Evolutionary conservation across 2,797 vertebrate genomes (phyloP).

Genomic region (Melanotaenia maccullochi): DNA sequence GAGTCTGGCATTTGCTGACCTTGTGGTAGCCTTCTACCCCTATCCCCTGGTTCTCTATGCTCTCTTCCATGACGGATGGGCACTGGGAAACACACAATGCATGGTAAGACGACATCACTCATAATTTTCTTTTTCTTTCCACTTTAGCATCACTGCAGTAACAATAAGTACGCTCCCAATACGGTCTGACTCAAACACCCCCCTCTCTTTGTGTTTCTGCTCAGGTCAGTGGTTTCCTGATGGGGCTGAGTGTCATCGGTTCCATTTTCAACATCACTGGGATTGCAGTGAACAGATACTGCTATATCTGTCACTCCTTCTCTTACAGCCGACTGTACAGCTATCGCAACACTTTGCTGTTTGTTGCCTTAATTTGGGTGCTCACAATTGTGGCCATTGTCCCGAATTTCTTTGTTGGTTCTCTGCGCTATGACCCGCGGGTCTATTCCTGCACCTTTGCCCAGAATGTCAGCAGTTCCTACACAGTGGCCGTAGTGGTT

Average conservation of each 20-base stretch:
- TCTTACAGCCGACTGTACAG: constrained; percentile 86
- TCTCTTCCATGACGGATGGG: constrained; percentile 85
- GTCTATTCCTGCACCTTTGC: constrained; percentile 89
- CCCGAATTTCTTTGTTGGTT: constrained; percentile 87
- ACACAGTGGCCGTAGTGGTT: constrained; percentile 85
- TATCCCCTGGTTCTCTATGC: constrained; percentile 85
- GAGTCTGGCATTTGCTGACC: constrained; percentile 84
- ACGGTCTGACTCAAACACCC: constrained; percentile 12
- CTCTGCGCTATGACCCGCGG: constrained; percentile 84
- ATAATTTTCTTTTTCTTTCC: not conserved
- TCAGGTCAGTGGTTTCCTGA: constrained; percentile 86
- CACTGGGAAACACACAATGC: constrained; percentile 84
- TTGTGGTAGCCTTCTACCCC: constrained; percentile 85
- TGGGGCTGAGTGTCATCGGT: constrained; percentile 88
- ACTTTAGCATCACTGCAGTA: constrained; percentile 2
- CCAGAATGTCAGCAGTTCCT: constrained; percentile 86
- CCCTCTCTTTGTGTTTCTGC: constrained; percentile 13
- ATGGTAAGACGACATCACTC: constrained; percentile 67
- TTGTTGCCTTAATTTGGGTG: constrained; percentile 86
- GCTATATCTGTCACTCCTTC: constrained; percentile 88
- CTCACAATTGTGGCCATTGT: constrained; percentile 85
- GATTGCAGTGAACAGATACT: constrained; percentile 88
- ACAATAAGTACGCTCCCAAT: not conserved
- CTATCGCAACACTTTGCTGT: constrained; percentile 83
- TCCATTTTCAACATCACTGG: constrained; percentile 89